These are phyloP conservation scores for Hycleus cichorii DNA, from an alignment of 1,140 invertebrate genomes.

Conservation along the genomic window DNA sequence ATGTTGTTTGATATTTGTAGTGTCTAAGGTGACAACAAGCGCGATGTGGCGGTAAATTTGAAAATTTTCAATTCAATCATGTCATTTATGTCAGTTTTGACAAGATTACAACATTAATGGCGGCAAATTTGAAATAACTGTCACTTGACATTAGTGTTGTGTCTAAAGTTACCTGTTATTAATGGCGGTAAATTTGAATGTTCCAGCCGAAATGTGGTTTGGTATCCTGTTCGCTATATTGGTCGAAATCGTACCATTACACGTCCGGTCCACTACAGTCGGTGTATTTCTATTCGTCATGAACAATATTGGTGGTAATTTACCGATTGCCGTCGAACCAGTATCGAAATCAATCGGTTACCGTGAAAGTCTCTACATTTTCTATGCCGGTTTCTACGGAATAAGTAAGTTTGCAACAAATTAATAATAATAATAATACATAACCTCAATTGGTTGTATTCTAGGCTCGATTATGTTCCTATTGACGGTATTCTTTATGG, in stretches of 20 bases:
- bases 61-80: too few relatives aligned
- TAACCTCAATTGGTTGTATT: slow-evolving; percentile 1
- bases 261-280: slow-evolving; percentile 72
- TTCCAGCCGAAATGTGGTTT: slow-evolving; percentile 85
- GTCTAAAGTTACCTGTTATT: too few relatives aligned
- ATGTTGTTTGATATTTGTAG: too few relatives aligned
- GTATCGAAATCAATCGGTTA: slow-evolving; percentile 73
- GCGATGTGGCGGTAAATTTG: too few relatives aligned
- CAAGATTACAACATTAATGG: too few relatives aligned
- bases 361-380: slow-evolving; percentile 73
- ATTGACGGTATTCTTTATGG: slow-evolving; percentile 64
- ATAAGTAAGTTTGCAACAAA: slow-evolving; percentile 57
- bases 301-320: slow-evolving; percentile 89
- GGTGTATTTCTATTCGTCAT: slow-evolving; percentile 84
- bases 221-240: slow-evolving; percentile 83
- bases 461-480: slow-evolving; percentile 64
- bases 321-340: slow-evolving; percentile 80
- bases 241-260: slow-evolving; percentile 76
- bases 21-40: too few relatives aligned
- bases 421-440: not conserved
- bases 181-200: too few relatives aligned
- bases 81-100: too few relatives aligned
- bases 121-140: too few relatives aligned
- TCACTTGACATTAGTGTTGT: too few relatives aligned
- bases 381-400: slow-evolving; percentile 77